Evolutionary conservation across 2,888 invertebrate genomes (phyloP).

Genomic region (Dicycla oo): DNA sequence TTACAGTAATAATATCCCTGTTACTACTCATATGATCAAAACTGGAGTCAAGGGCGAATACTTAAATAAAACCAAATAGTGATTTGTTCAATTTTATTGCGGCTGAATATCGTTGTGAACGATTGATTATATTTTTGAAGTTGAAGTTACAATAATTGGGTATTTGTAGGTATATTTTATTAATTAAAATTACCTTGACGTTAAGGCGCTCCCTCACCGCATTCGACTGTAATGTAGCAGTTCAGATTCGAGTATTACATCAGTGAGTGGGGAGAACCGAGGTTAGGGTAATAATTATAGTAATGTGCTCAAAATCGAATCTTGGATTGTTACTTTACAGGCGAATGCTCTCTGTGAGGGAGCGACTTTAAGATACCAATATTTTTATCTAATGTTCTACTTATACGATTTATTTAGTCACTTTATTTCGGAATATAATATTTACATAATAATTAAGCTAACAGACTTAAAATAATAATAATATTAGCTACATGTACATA

Average conservation of each 20-base stretch:
- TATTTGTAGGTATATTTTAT: not conserved
- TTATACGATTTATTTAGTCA: too few relatives aligned
- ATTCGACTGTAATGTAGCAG: not conserved
- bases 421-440: too few relatives aligned
- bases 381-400: too few relatives aligned
- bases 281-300: not conserved
- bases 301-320: not conserved
- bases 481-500: too few relatives aligned
- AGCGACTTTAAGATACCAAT: too few relatives aligned
- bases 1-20: slow-evolving; percentile 9
- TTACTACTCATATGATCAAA: slow-evolving; percentile 48
- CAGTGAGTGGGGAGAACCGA: not conserved
- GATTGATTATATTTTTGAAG: slow-evolving; percentile 61
- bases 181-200: not conserved
- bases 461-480: too few relatives aligned
- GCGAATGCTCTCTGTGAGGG: not conserved
- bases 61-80: slow-evolving; percentile 75
- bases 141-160: slow-evolving; percentile 43
- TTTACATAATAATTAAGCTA: too few relatives aligned
- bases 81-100: slow-evolving; percentile 77
- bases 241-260: not conserved
- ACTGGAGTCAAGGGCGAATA: slow-evolving; percentile 43
- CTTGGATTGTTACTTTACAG: not conserved
- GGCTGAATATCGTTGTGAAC: slow-evolving; percentile 77
- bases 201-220: too few relatives aligned